Evolutionary conservation across 23 tunicate species (phyloP).

Genomic region (Halocynthia aurantium): DNA sequence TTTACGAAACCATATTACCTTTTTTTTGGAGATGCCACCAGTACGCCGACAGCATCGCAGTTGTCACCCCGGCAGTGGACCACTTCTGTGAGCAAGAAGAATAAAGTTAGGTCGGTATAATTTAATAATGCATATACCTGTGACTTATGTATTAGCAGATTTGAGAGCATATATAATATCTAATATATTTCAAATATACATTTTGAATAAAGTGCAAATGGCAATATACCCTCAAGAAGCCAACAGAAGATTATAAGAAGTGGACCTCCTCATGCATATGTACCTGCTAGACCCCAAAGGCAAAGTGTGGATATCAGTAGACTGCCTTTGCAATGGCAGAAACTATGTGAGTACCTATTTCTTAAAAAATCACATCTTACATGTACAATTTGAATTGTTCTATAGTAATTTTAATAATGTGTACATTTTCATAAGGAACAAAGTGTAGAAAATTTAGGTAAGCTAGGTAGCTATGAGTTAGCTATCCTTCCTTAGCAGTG

Average conservation of each 20-base stretch:
- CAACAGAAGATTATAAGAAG: neutral
- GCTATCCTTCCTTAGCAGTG: too few species aligned
- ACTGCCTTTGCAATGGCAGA: constrained; percentile 58
- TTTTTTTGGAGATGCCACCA: too few species aligned
- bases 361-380: neutral
- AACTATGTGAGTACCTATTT: constrained; percentile 29
- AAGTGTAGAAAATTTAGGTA: too few species aligned
- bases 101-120: neutral
- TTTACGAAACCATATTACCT: too few species aligned
- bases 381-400: too few species aligned
- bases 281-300: neutral
- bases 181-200: neutral
- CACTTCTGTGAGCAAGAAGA: constrained; percentile 6
- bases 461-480: too few species aligned
- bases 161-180: neutral
- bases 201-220: neutral
- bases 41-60: too few species aligned
- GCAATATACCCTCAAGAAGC: neutral
- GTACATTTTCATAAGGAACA: too few species aligned
- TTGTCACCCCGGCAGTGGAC: constrained; percentile 16
- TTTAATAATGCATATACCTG: too few species aligned
- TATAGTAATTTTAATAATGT: too few species aligned
- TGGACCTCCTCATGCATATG: neutral
- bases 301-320: constrained; percentile 15
- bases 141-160: neutral